Evolutionary conservation across 1,140 invertebrate genomes (phyloP).

Genomic region (Muscidifurax raptorellus): DNA sequence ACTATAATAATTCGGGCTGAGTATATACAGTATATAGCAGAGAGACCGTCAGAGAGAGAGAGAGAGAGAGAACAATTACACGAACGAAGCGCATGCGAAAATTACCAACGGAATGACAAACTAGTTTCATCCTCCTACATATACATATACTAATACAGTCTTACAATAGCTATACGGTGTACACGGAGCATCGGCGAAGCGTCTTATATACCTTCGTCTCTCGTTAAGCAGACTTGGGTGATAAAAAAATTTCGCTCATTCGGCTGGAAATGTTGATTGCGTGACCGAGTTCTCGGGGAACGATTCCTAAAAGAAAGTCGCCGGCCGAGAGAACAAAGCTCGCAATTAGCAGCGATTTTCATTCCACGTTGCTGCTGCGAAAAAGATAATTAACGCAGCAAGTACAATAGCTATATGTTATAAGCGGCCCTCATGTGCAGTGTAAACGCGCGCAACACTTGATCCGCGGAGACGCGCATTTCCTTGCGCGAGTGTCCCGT

Average conservation of each 20-base stretch:
- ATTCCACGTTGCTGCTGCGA: not conserved
- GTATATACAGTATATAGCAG: no score
- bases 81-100: not conserved
- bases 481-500: no score
- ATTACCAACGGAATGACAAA: constrained; percentile 16
- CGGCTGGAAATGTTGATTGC: not conserved
- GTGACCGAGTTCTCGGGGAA: not conserved
- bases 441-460: not conserved
- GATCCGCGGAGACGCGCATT: not conserved
- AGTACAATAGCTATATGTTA: not conserved
- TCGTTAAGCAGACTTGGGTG: not conserved
- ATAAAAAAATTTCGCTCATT: not conserved
- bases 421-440: not conserved
- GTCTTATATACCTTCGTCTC: not conserved
- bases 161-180: no score
- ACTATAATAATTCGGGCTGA: constrained; percentile 13
- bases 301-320: not conserved
- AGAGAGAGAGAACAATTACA: constrained; percentile 10
- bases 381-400: not conserved
- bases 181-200: no score
- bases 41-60: no score
- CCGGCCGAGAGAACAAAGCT: not conserved
- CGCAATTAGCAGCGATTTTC: not conserved
- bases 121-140: not conserved
- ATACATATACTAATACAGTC: not conserved